Base-by-base conservation (phyloP, 2,888 invertebrate species). In the Beris chalybata region DNA sequence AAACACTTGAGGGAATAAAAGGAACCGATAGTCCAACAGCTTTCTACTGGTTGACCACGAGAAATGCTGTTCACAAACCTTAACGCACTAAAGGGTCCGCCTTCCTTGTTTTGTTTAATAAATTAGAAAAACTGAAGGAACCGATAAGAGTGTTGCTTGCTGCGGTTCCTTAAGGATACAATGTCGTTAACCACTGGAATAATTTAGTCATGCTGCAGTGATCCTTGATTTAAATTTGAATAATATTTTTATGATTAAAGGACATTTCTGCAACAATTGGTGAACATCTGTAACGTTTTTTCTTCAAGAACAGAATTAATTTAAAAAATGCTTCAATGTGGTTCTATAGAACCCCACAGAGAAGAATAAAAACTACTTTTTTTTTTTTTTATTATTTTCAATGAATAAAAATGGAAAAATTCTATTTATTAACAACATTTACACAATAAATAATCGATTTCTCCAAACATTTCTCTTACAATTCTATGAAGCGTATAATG, bases 401-500 rank as follows among this genome's bases (percentile, higher is more conserved):
- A 9, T 43, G n/a, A 13, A 43, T 56, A 32, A 15, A 38, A 61
- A 61, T 38, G 52, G 61, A 61, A 61, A 59, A 59, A 59, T 31
- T 59, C 9, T 12, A 59, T 59, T 59, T 47, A 59, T 48, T 48
- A 59, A 59, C 58, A 38, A 61, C 50, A 64, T 64, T 44, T 64
- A 64, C 64, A 64, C 5, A 50, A 56, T 52, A 55, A 67, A 53
- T 38, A 61, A 61, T 15, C 43, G 6, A 61, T 61, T 61, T 47
- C 47, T 38, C 52, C 52, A 50, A 61, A 61, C 38, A 59, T n/a
- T 47, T 50, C n/a, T 12, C 56, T 55, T 55, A 57, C 57, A 58
- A 32, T 54, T 66, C 22, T 52, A 58, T 53, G 57, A 68, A 68
- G 68, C 68, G 68, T 38, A 68, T 68, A 59, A 44, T 68, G 68